Percentiles rank a stretch among this genome's conserved stretches.
These are phyloP conservation scores for Procambarus clarkii DNA, from an alignment of 1,140 invertebrate genomes.

Conservation along the genomic window DNA sequence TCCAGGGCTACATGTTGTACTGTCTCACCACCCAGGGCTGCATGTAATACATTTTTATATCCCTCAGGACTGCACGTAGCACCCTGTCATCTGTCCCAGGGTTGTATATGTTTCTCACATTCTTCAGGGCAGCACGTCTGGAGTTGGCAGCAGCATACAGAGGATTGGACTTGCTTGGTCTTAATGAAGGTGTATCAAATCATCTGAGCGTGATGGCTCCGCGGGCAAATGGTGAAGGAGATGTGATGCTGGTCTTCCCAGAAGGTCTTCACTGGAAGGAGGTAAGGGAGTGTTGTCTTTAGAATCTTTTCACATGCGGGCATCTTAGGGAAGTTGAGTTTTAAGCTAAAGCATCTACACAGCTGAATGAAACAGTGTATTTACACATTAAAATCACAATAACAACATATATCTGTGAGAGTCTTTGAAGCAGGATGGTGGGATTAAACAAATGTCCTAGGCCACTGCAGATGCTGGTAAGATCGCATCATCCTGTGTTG, in stretches of 20 bases:
- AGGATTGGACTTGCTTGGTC: constrained; percentile 24
- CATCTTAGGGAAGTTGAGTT: not conserved
- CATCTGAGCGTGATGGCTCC: constrained; percentile 58
- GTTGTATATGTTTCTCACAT: too few relatives aligned
- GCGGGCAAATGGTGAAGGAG: constrained; percentile 1
- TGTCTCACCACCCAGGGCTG: too few relatives aligned
- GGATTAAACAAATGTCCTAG: too few relatives aligned
- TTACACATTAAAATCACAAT: not conserved
- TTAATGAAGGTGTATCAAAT: constrained; percentile 48
- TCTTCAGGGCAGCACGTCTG: constrained; percentile 27
- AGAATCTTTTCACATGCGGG: not conserved
- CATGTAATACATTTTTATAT: too few relatives aligned
- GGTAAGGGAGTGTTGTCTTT: constrained; percentile 14
- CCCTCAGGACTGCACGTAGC: too few relatives aligned
- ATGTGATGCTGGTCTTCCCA: constrained; percentile 40
- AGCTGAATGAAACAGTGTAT: not conserved
- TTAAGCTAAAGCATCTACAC: not conserved
- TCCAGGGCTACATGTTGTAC: too few relatives aligned
- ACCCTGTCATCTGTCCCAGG: too few relatives aligned
- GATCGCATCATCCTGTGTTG: too few relatives aligned
- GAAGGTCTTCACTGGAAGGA: constrained; percentile 42
- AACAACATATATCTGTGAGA: too few relatives aligned
- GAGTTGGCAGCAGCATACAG: constrained; percentile 55
- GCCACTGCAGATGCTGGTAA: too few relatives aligned
- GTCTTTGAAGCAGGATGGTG: too few relatives aligned